A percentile compares a stretch with the other conserved stretches of the same genome.
These are phyloP conservation scores for Hymenopus coronatus DNA, from an alignment of 2,888 invertebrate genomes.

Conservation along the genomic window DNA sequence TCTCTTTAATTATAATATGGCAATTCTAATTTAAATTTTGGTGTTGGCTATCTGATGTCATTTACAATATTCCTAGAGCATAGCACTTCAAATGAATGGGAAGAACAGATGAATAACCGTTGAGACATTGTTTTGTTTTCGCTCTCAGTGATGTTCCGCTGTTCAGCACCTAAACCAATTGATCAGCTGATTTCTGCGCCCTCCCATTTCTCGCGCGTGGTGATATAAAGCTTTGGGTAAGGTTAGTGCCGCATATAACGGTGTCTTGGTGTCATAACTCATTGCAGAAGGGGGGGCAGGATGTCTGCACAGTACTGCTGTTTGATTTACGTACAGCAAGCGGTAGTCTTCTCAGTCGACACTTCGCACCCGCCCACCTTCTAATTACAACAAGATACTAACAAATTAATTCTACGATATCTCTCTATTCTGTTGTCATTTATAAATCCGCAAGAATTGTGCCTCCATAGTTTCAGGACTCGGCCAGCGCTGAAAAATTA, in stretches of 20 bases:
- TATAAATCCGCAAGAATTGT: background rate
- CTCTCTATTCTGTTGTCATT: background rate
- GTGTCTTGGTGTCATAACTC: background rate
- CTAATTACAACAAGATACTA: background rate
- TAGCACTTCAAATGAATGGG: too few relatives aligned
- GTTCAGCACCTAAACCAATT: background rate
- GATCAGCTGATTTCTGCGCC: background rate
- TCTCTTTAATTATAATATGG: too few relatives aligned
- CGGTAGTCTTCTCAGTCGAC: background rate
- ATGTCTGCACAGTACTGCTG: background rate
- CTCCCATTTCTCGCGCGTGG: background rate
- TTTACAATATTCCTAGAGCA: too few relatives aligned
- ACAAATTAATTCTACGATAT: background rate
- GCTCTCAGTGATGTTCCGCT: background rate
- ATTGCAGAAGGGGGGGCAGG: background rate
- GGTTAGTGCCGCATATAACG: background rate
- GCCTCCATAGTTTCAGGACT: background rate
- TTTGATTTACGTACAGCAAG: background rate
- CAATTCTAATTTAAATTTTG: too few relatives aligned
- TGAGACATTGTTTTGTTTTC: background rate
- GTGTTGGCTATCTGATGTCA: too few relatives aligned
- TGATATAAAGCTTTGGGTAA: background rate
- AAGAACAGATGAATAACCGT: too few relatives aligned
- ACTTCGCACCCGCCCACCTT: background rate
- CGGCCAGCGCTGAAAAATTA: background rate